These are phyloP conservation scores for Chamaea fasciata DNA, from an alignment of 2,113 vertebrate genomes.

Conservation along the genomic window DNA sequence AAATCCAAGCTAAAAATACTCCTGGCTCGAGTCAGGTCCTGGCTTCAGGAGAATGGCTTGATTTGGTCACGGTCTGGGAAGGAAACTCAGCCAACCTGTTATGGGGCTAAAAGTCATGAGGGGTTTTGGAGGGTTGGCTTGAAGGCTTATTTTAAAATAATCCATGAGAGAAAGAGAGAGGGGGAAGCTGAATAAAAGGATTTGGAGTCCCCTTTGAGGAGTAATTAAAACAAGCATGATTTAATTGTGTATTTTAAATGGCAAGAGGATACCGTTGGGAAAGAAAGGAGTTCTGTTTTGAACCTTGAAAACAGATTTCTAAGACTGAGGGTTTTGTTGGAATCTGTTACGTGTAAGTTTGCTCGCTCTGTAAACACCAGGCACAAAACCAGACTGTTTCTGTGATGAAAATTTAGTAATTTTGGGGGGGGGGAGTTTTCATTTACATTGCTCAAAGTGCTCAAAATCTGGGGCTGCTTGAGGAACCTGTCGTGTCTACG, in stretches of 20 bases:
- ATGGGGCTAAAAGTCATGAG: not conserved
- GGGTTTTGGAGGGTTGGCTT: not conserved
- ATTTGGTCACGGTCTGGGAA: not conserved
- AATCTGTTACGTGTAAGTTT: accelerated
- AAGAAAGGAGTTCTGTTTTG: not conserved
- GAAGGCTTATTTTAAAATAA: not conserved
- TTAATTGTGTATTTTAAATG: not conserved
- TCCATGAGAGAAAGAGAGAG: too few species aligned
- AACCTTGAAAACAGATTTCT: not conserved
- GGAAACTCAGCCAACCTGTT: not conserved
- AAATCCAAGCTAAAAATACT: not conserved
- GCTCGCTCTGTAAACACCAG: not conserved
- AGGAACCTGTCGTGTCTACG: not conserved
- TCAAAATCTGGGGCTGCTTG: not conserved
- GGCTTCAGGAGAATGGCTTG: not conserved
- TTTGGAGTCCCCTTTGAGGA: not conserved
- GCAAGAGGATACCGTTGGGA: not conserved
- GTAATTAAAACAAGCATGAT: not conserved
- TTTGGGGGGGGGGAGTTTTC: not conserved
- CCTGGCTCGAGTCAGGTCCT: not conserved
- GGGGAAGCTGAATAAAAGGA: not conserved
- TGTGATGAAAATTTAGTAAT: not conserved
- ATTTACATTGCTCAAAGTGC: not conserved
- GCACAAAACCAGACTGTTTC: not conserved
- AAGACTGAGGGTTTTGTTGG: not conserved